Base-by-base conservation (phyloP, 1,140 invertebrate species). In the Aphidius ervi region DNA sequence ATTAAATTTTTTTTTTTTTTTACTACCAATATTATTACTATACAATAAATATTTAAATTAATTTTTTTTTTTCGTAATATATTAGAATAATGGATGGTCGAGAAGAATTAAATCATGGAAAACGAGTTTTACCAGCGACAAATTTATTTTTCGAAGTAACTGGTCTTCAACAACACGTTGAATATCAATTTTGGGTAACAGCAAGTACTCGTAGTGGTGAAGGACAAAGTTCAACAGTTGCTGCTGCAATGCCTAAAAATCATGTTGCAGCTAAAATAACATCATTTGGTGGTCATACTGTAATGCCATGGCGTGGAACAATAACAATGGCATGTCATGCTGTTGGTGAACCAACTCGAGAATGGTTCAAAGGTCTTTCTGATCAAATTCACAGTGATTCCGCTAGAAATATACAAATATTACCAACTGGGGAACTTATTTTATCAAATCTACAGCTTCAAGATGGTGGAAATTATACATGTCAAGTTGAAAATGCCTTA, bases 161-260 rank as follows among this genome's bases (percentile, higher is more conserved):
- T 58, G 83, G 83, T 48, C 76, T 94, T 9, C 85, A 89, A 64
- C 88, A 90, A 5, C 85, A 90, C 45, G 88, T 89, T 5, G 86
- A 87, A 62, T 93, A 94, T 72, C 86, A 91, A 71, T 90, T 90
- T 70, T 92, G 89, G 89, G 87, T 92, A 7, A 89, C 88, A 4
- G 89, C 88, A 8, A 87, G 86, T 9, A 92, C 89, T 0, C 77
- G 86, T 37, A 84, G 89, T 46, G 90, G 89, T 0, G 89, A 91
- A 71, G 89, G 89, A 0, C 86, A 87, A 67, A 88, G 86, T 72
- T 88, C 87, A 0, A 79, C 82, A 59, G 85, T 88, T 0, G 84
- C 85, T 1, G 84, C 85, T 0, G 86, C 87, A 69, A 77, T 86
- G 16, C 81, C 85, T 9, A 84, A 80, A 2, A 83, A 81, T 73